Base-by-base conservation (phyloP, 2,888 invertebrate genomes). In the Melieria crassipennis region DNA sequence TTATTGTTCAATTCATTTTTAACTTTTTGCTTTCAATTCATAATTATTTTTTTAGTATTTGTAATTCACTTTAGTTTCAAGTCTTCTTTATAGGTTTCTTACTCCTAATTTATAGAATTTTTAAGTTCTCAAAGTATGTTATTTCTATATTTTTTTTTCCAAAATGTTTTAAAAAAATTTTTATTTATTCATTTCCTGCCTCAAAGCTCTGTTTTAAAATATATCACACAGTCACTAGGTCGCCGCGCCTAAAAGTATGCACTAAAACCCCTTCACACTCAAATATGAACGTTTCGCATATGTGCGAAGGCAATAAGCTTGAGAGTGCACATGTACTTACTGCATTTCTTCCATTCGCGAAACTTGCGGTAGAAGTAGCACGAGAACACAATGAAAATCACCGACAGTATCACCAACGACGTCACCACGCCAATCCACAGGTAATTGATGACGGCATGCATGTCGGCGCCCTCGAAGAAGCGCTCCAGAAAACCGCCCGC, bases 291-390 rank as follows among this genome's bases (percentile, higher is more conserved):
- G 13, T 7, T 43, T 61, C 43, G 10, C 10, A 61, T 10, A 42
- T 61, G 5, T 43, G 4, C 7, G 10, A 10, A 61, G 1, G 4
- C 7, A 45, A 45, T 61, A 9, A 42, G 30, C 42, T 4, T 11
- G 5, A 10, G 7, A 43, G 45, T 10, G 2, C 10, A 60, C 43
- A 6, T 55, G 52, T 81, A 86, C 86, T 86, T 85, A 86, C 86
- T 86, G 87, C 86, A 86, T 75, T 86, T 86, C 72, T 86, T 86
- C 86, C 86, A 86, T 79, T 86, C 83, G 71, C 84, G 81, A 75
- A 86, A 86, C 74, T 86, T 86, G 66, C 86, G 81, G 74, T 86
- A 86, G 79, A 86, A 86, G 72, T 86, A 85, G 71, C 84, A 85
- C 71, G 86, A 86, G 76, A 86, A 86, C 60, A 86, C 69, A 57